Percentiles rank a stretch among this genome's conserved stretches.
These are phyloP conservation scores for Archilochus colubris DNA, from an alignment of 2,113 vertebrate species.

Conservation along the genomic window DNA sequence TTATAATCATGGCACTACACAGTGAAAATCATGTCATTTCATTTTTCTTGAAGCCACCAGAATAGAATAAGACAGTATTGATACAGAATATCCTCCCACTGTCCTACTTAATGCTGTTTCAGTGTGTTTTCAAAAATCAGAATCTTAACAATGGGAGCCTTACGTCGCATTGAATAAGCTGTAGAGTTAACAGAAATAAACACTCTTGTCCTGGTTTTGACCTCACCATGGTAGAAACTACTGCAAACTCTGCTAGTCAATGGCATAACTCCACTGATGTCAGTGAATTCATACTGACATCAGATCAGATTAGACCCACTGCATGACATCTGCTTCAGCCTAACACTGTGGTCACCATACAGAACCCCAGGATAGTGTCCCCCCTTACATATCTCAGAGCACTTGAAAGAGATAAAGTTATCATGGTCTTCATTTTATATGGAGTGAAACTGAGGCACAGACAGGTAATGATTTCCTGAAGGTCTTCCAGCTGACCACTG, in stretches of 20 bases:
- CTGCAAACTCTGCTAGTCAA: neutral
- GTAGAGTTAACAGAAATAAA: neutral
- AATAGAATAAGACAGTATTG: neutral
- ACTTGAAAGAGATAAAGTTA: neutral
- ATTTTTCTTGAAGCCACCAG: neutral
- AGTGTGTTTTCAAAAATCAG: neutral
- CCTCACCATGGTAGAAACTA: neutral
- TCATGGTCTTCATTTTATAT: fast-evolving
- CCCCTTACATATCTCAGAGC: neutral
- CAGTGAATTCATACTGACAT: fast-evolving
- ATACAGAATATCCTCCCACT: neutral
- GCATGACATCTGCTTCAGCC: neutral
- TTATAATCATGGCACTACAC: conserved; percentile 66
- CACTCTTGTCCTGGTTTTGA: neutral
- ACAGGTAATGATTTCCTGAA: neutral
- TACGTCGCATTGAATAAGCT: neutral
- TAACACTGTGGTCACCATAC: no score
- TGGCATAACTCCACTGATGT: neutral
- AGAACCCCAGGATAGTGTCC: neutral
- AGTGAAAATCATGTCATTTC: conserved; percentile 37
- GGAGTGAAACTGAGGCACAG: neutral
- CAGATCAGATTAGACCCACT: neutral
- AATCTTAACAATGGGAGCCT: neutral
- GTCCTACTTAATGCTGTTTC: neutral
- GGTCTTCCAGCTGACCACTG: neutral